These are phyloP conservation scores for Troides helena DNA, from an alignment of 2,888 invertebrate species.

Conservation along the genomic window DNA sequence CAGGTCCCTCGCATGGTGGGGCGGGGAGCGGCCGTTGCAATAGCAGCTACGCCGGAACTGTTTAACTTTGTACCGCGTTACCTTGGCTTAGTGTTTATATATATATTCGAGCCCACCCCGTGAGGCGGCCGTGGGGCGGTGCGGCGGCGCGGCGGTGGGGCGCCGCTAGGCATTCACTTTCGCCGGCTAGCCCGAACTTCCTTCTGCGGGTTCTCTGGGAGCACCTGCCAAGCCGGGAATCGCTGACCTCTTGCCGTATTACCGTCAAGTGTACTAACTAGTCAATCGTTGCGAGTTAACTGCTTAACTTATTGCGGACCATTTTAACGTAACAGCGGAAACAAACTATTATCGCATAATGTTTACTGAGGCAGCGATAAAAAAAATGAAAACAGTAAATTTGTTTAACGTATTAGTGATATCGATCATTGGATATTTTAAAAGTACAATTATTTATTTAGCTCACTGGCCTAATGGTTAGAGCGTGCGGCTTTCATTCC, in stretches of 20 bases:
- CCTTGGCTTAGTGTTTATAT: constrained; percentile 61
- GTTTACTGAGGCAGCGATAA: no score
- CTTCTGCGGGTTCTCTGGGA: constrained; percentile 24
- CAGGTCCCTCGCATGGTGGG: constrained; percentile 81
- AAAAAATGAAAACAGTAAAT: no score
- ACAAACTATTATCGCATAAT: no score
- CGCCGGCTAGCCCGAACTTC: constrained; percentile 40
- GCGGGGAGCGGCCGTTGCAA: constrained; percentile 64
- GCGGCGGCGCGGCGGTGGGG: constrained; percentile 40
- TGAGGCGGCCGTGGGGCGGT: constrained; percentile 40
- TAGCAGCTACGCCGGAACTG: constrained; percentile 64
- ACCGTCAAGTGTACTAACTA: neutral
- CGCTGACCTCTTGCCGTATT: neutral
- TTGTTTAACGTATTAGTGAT: no score
- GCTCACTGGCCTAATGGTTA: no score
- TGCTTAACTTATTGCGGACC: neutral
- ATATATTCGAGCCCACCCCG: constrained; percentile 58
- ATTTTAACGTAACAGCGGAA: neutral
- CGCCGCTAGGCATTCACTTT: constrained; percentile 55
- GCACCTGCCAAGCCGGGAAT: constrained; percentile 20
- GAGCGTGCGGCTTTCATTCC: no score
- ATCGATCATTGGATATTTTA: no score
- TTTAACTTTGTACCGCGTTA: constrained; percentile 61
- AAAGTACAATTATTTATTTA: no score
- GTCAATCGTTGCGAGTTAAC: neutral